phyloP scores from a whole-genome alignment of 2,797 vertebrate genomes.

The Anguilla pacifica region DNA sequence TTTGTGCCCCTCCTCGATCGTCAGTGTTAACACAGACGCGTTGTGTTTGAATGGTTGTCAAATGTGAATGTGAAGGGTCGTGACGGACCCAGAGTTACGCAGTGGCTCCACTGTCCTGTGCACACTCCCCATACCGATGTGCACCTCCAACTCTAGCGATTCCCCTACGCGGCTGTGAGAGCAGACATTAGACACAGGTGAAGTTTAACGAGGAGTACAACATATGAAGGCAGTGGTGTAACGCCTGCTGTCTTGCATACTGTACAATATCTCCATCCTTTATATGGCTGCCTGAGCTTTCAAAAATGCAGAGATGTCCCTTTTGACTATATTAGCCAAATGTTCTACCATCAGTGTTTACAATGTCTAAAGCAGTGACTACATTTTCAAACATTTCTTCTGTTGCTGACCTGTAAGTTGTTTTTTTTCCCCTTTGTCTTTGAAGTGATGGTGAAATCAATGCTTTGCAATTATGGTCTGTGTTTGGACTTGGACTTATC shows the following conservation, averaged over 20 bases:
- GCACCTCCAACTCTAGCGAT: neutral
- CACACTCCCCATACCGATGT: neutral
- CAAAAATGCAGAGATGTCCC: neutral
- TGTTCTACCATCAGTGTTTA: neutral
- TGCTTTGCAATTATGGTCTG: conserved; percentile 2
- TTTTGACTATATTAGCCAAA: neutral
- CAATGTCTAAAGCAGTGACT: conserved; percentile 7
- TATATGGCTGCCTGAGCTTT: neutral
- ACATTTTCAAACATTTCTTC: conserved; percentile 5
- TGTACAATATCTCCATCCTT: neutral
- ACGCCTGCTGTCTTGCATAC: neutral
- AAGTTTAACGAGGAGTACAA: neutral
- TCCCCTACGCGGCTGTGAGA: neutral
- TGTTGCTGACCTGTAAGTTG: neutral
- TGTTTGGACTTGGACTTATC: neutral
- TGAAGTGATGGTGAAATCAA: conserved; percentile 5
- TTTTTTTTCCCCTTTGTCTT: neutral
- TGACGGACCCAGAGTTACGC: neutral
- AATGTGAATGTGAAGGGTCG: neutral
- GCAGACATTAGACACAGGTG: neutral
- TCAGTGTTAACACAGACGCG: neutral
- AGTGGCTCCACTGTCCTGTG: neutral
- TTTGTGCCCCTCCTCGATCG: neutral
- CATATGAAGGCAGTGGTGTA: neutral
- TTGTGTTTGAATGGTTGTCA: neutral